Base-by-base conservation (phyloP, 2,113 vertebrate species). In the Daboia siamensis region DNA sequence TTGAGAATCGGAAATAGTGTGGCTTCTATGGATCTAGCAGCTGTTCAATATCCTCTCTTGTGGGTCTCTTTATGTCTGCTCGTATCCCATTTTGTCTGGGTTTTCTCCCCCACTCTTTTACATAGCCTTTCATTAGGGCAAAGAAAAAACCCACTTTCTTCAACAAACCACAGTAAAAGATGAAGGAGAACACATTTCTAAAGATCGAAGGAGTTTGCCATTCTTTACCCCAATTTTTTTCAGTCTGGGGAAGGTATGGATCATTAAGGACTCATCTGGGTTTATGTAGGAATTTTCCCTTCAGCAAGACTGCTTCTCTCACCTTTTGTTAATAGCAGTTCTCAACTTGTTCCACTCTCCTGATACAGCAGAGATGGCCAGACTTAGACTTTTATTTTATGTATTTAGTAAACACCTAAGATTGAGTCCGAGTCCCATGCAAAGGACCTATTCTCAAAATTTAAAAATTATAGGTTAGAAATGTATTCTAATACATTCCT, bases 21-120 rank as follows among this genome's bases (percentile, higher is more conserved):
- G 93, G 93, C 56, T 94, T 95, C 94, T 94, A 88, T 91, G 91
- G 93, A 87, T 95, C 95, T 94, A 94, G 92, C 92, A 95, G 90
- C 91, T 95, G 94, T 91, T 95, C 92, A 95, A 0, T 0, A 0
- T 74, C 26, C 91, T 94, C 89, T 92, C 69, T 39, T 94, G 86
- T 33, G 69, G 64, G 86, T 95, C 94, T 93, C 44, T 89, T 48
- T 94, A n/a, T 85, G 11, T 91, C n/a, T 74, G 9, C 12, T 39
- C 74, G 61, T 92, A 33, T 93, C 23, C 1, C 88, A 13, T 92
- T 96, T 91, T 92, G 69, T 93, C 74, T 21, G 91, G 56, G 90
- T 57, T 20, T 26, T 26, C n/a, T 29, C 84, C 4, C 13, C 3
- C 64, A 11, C 29, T 24, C 85, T 64, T 24, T 39, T 94, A 74